Evolutionary conservation across 2,797 vertebrate species (phyloP), one percentile per base, ranked within the genome.

Genomic region (Rhodeus uyekii): DNA sequence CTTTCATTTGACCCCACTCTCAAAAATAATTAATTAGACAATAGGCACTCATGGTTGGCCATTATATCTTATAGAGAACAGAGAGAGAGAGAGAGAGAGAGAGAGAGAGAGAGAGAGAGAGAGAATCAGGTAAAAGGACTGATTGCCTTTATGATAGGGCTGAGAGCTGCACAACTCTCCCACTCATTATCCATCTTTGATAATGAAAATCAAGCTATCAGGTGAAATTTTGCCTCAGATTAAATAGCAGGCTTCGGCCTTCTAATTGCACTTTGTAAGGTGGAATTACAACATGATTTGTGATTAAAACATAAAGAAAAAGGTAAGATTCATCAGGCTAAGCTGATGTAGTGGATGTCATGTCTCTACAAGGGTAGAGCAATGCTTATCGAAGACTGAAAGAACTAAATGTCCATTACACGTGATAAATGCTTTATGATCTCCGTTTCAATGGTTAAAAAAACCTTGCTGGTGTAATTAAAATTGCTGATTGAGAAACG

Each of bases 151-250:
- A 86, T 80, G 65, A 75, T 42, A 68, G 76, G 78, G 81, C 81
- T 42, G 60, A 82, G 83, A 86, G 72, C 81, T 83, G 83, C 87
- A 82, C 73, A 80, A 76, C 69, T 80, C 81, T 80, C 42, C 76
- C 84, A 82, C 83, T 88, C 83, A 39, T 86, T 86, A 85, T 81
- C 67, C 75, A 53, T 78, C 83, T 82, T 82, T 81, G 83, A 82
- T 85, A 88, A 86, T 85, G 83, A 88, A 86, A 88, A 88, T 88
- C 87, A 88, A 86, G 81, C 81, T 78, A 88, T 86, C 85, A 69
- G 85, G 67, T 85, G 72, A 80, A 86, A 86, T 86, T 86, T 85
- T 65, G 61, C 78, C 50, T 73, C 60, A 86, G 87, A 88, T 88
- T 85, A 88, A 86, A 88, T 84, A 85, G 83, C 85, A 77, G 81